These are phyloP conservation scores for Dasyprocta punctata DNA, from an alignment of 2,113 vertebrate genomes.

Conservation along the genomic window DNA sequence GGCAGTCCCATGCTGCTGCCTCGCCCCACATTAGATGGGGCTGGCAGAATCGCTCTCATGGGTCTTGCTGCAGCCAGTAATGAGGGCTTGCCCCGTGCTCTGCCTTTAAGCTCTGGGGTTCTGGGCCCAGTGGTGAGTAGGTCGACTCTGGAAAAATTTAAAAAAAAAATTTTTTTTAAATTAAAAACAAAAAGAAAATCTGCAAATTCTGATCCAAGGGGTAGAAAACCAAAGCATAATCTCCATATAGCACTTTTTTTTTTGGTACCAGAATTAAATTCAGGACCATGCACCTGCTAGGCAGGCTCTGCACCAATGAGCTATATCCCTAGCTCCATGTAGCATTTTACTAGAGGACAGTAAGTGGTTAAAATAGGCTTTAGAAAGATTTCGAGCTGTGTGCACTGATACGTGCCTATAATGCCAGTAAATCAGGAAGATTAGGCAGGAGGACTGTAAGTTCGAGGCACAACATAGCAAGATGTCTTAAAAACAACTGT, in stretches of 20 bases:
- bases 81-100: slow-evolving; percentile 84
- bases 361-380: neutral
- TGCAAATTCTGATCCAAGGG: neutral
- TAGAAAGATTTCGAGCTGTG: neutral
- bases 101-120: slow-evolving; percentile 84
- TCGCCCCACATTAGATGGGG: slow-evolving; percentile 87
- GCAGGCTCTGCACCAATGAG: neutral
- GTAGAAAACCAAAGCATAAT: neutral
- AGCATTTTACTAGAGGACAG: neutral
- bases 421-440: neutral
- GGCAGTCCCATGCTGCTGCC: slow-evolving; percentile 77
- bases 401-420: neutral
- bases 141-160: slow-evolving; percentile 80
- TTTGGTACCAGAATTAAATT: neutral
- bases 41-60: slow-evolving; percentile 94
- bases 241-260: neutral
- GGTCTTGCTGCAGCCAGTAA: slow-evolving; percentile 90
- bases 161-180: neutral
- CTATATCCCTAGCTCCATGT: neutral
- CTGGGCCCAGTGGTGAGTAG: slow-evolving; percentile 77
- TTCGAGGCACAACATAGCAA: neutral
- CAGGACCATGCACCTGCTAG: neutral
- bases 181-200: slow-evolving; percentile 56
- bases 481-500: neutral
- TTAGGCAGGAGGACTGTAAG: neutral